These are phyloP conservation scores for Crossaster papposus DNA, from an alignment of 53 echinoderm and acorn worm genomes.

Conservation along the genomic window DNA sequence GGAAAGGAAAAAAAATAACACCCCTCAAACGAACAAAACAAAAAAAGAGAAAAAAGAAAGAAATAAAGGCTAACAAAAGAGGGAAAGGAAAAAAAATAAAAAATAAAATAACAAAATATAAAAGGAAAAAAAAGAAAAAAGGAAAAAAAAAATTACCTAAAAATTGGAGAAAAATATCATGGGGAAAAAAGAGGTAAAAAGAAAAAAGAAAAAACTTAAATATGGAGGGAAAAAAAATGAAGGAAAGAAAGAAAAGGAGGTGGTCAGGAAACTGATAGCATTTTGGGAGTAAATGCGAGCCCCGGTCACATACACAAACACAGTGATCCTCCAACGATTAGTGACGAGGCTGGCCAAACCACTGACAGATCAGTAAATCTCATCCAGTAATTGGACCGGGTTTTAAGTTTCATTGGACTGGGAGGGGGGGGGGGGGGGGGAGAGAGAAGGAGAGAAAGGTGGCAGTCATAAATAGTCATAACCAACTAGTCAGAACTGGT, in stretches of 20 bases:
- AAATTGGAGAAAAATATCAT: too few species aligned
- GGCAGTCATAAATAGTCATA: neutral
- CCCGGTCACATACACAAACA: constrained; percentile 37
- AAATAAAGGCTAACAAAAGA: neutral
- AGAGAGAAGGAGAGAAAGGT: neutral
- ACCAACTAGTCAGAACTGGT: neutral
- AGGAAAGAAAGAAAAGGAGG: neutral
- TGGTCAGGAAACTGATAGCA: neutral
- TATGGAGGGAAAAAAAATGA: too few species aligned
- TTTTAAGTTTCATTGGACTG: constrained; percentile 18
- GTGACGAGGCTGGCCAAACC: constrained; percentile 37
- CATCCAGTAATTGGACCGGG: constrained; percentile 42
- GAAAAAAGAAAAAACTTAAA: neutral
- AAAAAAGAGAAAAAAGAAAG: neutral
- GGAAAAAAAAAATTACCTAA: neutral
- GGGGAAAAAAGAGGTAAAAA: neutral
- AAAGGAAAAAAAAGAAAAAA: neutral
- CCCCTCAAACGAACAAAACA: too few species aligned
- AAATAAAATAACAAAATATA: too few species aligned
- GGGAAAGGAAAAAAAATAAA: neutral
- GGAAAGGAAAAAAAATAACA: neutral
- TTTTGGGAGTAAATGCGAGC: neutral
- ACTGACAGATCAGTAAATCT: constrained; percentile 43
- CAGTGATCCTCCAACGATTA: constrained; percentile 38
- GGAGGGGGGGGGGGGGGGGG: neutral